Conservation (phyloP, 2,113 vertebrate species). For the Mohoua ochrocephala region DNA sequence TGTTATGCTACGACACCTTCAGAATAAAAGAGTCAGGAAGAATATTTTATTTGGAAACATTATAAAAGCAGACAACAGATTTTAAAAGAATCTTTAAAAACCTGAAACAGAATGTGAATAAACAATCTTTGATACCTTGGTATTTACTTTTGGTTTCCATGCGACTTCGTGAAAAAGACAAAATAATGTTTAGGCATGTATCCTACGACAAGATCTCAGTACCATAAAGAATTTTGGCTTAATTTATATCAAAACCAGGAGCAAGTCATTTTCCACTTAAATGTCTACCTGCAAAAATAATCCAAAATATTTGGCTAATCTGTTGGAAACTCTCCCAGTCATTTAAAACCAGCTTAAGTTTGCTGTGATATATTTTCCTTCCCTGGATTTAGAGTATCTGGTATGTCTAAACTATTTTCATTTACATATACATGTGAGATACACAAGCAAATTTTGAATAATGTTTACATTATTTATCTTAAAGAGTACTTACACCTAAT, state of each 20-base stretch:
- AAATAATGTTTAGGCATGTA: not conserved
- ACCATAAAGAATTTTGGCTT: not conserved
- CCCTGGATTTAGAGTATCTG: not conserved
- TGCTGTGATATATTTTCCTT: not conserved
- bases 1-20: not conserved
- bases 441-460: not conserved
- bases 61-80: not conserved
- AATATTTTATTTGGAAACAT: not conserved
- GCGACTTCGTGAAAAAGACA: not conserved
- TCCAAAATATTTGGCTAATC: not conserved
- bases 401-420: not conserved
- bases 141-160: not conserved
- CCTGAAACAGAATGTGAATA: not conserved
- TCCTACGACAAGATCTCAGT: not conserved
- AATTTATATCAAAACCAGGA: not conserved
- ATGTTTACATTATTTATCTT: not conserved
- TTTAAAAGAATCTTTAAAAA: not conserved
- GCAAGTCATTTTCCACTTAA: not conserved
- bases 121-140: not conserved
- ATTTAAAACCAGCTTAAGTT: not conserved
- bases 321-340: not conserved
- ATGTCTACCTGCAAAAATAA: not conserved
- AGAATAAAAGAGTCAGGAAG: not conserved
- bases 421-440: not conserved
- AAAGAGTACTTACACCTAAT: not conserved